Base-by-base conservation (phyloP, 1,140 invertebrate genomes). In the Stegodyphus mimosarum region DNA sequence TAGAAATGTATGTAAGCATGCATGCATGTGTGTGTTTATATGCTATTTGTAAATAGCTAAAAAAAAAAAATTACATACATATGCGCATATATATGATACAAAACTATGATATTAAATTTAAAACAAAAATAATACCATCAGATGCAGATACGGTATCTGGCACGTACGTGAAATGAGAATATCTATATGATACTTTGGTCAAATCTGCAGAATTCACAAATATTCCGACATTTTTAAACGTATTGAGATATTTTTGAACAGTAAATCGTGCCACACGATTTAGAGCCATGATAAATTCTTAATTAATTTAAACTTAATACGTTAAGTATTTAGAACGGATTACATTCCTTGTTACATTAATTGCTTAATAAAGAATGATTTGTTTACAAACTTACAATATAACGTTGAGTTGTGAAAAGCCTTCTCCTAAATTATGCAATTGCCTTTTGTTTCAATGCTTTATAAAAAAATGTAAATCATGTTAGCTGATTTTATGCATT, bases 161-260 rank as follows among this genome's bases (percentile, higher is more conserved):
- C 49, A 91, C 89, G 86, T 89, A 91, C 5, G 89, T 89, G 80
- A 91, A 90, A 87, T 90, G 90, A n/a, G 90, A 88, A 11, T 88
- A 88, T 63, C 81, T 67, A 48, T 52, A 63, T 7, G 49, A 64
- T 52, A 83, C 7, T 51, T 72, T 74, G 33, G 33, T 33, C 33
- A 33, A 33, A 33, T 33, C 33, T 33, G 33, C 33, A 33, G 33
- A 33, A 33, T 33, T 33, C 3, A 60, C 15, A 60, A 60, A 60
- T 9, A 60, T 60, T 60, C 33, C 33, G 33, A 33, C 3, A 60
- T 11, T 60, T 74, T 74, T 52, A 83, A 66, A 55, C 18, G 18
- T 33, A 66, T 52, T 52, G 6, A 15, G 13, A 15, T 53, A 33
- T 33, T 73, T 52, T 63, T n/a, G 7, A 74, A 7, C 10, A 6